A percentile compares a stretch with the other conserved stretches of the same genome.
Conservation (phyloP, 2,888 invertebrate genomes). For the Peribatodes rhomboidaria region DNA sequence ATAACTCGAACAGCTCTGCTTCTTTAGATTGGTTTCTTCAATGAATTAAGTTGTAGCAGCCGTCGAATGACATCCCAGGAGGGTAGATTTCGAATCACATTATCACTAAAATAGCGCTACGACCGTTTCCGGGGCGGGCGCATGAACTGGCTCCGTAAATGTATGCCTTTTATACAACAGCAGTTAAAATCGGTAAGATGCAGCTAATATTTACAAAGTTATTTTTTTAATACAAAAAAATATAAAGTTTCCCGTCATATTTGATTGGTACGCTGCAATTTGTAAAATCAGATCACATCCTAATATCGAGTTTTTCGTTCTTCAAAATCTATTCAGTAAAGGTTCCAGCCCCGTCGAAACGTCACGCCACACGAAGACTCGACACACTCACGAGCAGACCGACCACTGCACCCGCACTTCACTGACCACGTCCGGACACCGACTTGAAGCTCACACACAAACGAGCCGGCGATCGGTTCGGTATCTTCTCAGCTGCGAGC, state of each 20-base stretch:
- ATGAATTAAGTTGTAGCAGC: too few relatives aligned
- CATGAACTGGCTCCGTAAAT: background rate
- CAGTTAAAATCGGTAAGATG: constrained; percentile 11
- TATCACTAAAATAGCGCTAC: constrained; percentile 26
- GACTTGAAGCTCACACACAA: too few relatives aligned
- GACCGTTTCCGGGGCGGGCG: constrained; percentile 13
- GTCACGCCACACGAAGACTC: constrained; percentile 9
- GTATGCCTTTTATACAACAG: constrained; percentile 3
- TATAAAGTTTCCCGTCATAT: constrained; percentile 4
- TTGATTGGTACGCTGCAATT: background rate
- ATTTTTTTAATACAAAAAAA: constrained; percentile 10
- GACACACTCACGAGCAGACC: background rate
- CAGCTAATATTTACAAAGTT: constrained; percentile 24
- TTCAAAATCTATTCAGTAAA: constrained; percentile 5
- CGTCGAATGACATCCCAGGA: constrained; percentile 19
- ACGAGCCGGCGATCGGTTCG: too few relatives aligned
- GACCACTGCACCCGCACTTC: constrained; percentile 7
- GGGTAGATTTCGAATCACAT: constrained; percentile 32
- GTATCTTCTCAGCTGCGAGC: too few relatives aligned
- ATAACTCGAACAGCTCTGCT: too few relatives aligned
- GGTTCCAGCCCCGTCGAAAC: constrained; percentile 25
- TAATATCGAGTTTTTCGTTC: constrained; percentile 24
- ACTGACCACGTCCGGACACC: constrained; percentile 2
- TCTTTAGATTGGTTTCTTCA: too few relatives aligned
- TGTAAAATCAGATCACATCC: constrained; percentile 26